Evolutionary conservation across 2,797 vertebrate species (phyloP).

Genomic region (Tangara arthus): DNA sequence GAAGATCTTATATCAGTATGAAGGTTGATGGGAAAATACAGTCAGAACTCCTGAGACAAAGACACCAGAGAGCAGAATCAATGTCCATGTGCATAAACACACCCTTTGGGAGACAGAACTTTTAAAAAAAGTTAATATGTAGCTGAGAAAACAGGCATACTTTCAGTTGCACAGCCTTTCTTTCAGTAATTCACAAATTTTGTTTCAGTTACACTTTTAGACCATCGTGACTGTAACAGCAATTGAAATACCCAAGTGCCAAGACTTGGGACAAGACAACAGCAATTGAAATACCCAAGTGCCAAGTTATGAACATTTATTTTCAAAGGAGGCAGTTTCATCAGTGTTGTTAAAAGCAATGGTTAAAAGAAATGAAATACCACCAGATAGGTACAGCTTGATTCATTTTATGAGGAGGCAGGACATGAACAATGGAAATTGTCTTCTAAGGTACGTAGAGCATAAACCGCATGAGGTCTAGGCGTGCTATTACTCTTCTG

Average conservation of each 20-base stretch:
- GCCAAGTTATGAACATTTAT: background rate
- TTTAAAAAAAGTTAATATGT: background rate
- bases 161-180: background rate
- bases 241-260: background rate
- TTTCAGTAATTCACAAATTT: background rate
- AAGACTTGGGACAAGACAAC: background rate
- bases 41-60: background rate
- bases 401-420: background rate
- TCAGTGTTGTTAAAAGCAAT: background rate
- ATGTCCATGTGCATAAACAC: background rate
- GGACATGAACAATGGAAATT: background rate
- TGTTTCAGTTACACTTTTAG: background rate
- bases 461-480: background rate
- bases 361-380: background rate
- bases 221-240: background rate
- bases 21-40: background rate
- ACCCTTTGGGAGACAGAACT: background rate
- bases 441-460: background rate
- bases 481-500: background rate
- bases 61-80: background rate
- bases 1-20: background rate
- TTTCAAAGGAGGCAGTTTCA: background rate
- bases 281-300: background rate
- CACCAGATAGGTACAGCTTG: background rate
- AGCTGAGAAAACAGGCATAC: background rate